These are phyloP conservation scores for Malurus elegans DNA, from an alignment of 2,113 vertebrate species.

Conservation along the genomic window DNA sequence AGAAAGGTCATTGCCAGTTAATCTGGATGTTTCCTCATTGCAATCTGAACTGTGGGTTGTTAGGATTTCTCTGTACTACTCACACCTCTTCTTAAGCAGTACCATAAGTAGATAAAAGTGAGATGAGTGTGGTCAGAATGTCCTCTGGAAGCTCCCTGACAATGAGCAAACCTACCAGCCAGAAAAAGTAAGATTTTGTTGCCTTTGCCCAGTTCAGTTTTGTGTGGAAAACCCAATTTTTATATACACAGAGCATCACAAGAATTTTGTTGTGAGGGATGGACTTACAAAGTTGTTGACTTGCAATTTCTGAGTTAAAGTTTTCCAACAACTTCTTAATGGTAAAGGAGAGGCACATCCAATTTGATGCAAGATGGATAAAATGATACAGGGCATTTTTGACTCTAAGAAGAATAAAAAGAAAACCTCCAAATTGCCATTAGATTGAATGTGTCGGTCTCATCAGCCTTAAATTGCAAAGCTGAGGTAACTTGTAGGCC, in stretches of 20 bases:
- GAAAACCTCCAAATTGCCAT: not conserved
- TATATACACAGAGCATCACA: not conserved
- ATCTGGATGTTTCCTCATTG: not conserved
- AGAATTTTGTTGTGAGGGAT: not conserved
- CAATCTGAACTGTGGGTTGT: not conserved
- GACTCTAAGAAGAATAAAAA: not conserved
- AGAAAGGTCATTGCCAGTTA: not conserved
- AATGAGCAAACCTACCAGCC: not conserved
- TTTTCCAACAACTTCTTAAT: not conserved
- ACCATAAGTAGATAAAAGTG: not conserved
- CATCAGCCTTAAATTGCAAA: not conserved
- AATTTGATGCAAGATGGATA: not conserved
- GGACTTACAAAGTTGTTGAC: not conserved
- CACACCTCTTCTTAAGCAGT: not conserved
- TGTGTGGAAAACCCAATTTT: not conserved
- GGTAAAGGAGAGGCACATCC: not conserved
- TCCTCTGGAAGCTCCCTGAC: not conserved
- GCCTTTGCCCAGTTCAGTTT: not conserved
- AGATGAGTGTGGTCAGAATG: not conserved
- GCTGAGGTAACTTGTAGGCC: not conserved
- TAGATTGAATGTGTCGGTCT: not conserved
- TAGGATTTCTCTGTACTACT: not conserved
- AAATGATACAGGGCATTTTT: not conserved
- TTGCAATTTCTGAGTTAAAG: not conserved
- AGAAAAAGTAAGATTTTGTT: not conserved